phyloP scores from a whole-genome alignment of 2,888 invertebrate genomes.

The Diaphora mendica region DNA sequence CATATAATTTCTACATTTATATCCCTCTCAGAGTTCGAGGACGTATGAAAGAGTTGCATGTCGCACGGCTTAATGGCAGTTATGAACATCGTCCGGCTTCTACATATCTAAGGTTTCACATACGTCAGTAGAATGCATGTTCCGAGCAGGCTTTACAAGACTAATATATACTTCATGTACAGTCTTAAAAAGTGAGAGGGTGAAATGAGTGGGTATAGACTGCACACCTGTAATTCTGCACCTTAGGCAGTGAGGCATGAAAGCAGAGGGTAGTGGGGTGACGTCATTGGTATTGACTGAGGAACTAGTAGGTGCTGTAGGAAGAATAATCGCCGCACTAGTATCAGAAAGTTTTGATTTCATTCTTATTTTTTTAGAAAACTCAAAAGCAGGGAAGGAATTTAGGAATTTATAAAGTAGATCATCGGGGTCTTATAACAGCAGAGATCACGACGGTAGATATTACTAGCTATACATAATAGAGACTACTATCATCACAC shows the following conservation, averaged over 20 bases:
- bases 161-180: neutral
- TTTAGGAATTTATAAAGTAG: too few relatives aligned
- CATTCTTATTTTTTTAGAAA: neutral
- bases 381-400: too few relatives aligned
- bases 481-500: too few relatives aligned
- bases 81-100: conserved; percentile 44
- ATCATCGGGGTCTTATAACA: too few relatives aligned
- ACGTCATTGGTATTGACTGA: neutral
- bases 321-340: neutral
- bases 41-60: conserved; percentile 16
- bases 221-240: neutral
- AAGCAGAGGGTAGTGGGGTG: too few relatives aligned
- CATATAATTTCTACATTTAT: neutral
- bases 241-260: neutral
- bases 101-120: conserved; percentile 37
- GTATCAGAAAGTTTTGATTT: neutral
- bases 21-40: neutral
- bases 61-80: conserved; percentile 30
- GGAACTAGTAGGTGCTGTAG: neutral
- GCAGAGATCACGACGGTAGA: too few relatives aligned
- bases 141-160: conserved; percentile 33
- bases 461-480: too few relatives aligned
- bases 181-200: neutral
- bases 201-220: neutral
- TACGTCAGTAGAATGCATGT: conserved; percentile 33